Evolutionary conservation across 64 coral and sea anemone species (phyloP).

Genomic region (Pocillopora verrucosa): DNA sequence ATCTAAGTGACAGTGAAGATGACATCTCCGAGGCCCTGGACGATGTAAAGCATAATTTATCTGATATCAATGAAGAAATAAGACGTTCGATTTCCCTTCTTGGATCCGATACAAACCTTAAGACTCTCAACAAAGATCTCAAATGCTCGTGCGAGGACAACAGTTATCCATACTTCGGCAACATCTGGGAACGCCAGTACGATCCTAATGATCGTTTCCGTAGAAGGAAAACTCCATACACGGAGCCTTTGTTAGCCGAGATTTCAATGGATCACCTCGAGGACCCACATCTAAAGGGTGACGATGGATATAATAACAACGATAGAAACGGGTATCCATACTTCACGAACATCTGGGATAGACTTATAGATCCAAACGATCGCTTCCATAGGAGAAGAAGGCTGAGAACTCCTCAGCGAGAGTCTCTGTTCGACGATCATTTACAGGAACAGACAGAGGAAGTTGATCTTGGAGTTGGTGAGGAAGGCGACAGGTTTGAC

Average conservation of each 20-base stretch:
- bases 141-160: constrained; percentile 41
- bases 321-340: background rate
- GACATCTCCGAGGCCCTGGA: constrained; percentile 1
- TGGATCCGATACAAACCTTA: background rate
- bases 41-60: constrained; percentile 56
- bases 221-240: background rate
- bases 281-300: background rate
- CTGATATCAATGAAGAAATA: constrained; percentile 64
- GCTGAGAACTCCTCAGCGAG: background rate
- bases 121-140: constrained; percentile 8
- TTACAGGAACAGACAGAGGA: background rate
- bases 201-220: background rate
- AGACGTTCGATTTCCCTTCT: constrained; percentile 43
- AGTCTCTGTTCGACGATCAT: background rate
- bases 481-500: background rate
- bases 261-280: background rate
- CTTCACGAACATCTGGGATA: constrained; percentile 22
- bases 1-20: constrained; percentile 47
- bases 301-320: background rate
- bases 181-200: constrained; percentile 24
- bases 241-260: constrained; percentile 1
- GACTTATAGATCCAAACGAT: background rate
- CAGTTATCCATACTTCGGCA: background rate
- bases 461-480: background rate
- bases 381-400: background rate